phyloP scores from a whole-genome alignment of 2,888 invertebrate genomes.

The Spialia ferax region DNA sequence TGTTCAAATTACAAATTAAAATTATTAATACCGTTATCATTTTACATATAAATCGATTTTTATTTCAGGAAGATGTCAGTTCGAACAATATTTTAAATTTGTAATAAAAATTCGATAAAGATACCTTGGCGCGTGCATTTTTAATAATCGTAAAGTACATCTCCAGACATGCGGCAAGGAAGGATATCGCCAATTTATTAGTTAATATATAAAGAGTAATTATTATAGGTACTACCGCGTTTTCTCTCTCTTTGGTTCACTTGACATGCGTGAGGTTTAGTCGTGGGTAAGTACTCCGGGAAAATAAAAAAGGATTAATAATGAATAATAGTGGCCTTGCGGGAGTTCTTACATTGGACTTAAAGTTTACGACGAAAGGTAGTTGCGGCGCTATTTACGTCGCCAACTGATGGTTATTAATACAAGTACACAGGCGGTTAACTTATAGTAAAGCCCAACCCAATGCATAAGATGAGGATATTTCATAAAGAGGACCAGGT shows the following conservation, averaged over 20 bases:
- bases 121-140: slow-evolving; percentile 6
- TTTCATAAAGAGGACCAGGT: background rate
- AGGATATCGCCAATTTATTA: slow-evolving; percentile 19
- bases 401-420: background rate
- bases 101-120: slow-evolving; percentile 6
- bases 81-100: slow-evolving; percentile 4
- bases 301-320: too few relatives aligned
- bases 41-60: background rate
- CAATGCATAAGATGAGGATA: too few relatives aligned
- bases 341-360: slow-evolving; percentile 23
- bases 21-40: slow-evolving; percentile 7
- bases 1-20: slow-evolving; percentile 23
- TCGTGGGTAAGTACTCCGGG: slow-evolving; percentile 16
- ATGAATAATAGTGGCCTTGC: slow-evolving; percentile 25
- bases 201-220: slow-evolving; percentile 16
- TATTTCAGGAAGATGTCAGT: slow-evolving; percentile 1
- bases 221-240: background rate
- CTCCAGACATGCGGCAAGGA: background rate
- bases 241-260: slow-evolving; percentile 13
- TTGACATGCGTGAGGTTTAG: slow-evolving; percentile 26
- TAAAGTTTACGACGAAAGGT: slow-evolving; percentile 32
- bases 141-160: slow-evolving; percentile 20
- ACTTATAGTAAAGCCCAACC: too few relatives aligned
- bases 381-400: slow-evolving; percentile 19
- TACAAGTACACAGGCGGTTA: background rate